Base-by-base conservation (phyloP, 2,888 invertebrate genomes). In the Drosophila conformis region DNA sequence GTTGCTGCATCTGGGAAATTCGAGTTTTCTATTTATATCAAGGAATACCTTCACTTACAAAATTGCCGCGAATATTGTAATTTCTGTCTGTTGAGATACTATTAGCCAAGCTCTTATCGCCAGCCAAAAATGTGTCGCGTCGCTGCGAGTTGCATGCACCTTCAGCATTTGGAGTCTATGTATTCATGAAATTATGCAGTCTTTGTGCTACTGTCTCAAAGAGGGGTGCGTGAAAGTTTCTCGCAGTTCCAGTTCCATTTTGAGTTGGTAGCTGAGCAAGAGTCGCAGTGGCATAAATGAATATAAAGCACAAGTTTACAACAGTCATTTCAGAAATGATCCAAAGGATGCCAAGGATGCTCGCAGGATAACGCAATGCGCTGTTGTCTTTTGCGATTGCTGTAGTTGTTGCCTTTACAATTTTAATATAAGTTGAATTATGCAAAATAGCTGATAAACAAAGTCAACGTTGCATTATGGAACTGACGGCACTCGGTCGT, bases 351-450 rank as follows among this genome's bases (percentile, higher is more conserved):
- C 49, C 56, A 29, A 54, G 61, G 25, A 46, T 46, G 25, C 46
- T 33, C 33, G 4, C 46, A 15, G 15, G 75, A 57, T 57, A 57
- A 42, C 57, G 57, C 10, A 61, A 64, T 64, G 58, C 53, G 64
- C 49, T 52, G 56, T 49, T 60, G 56, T 57, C 25, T 8, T 29
- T 56, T 27, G 27, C 18, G 13, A 27, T 33, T 38, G 54, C 11
- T 35, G 27, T 64, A 69, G 68, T 57, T 79, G 65, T 67, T 72
- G 65, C 58, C 58, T 68, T 73, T 80, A 78, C 58, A 87, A 75
- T 78, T 86, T 82, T 84, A 80, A 76, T 80, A 84, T 72, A 66
- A 73, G 62, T 81, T 87, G 81, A 85, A 87, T 85, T 85, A 85
- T 85, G 85, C 88, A 77, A 76, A 85, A 46, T 69, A 68, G 75